These are phyloP conservation scores for Volucella inanis DNA, from an alignment of 2,888 invertebrate species.

Conservation along the genomic window DNA sequence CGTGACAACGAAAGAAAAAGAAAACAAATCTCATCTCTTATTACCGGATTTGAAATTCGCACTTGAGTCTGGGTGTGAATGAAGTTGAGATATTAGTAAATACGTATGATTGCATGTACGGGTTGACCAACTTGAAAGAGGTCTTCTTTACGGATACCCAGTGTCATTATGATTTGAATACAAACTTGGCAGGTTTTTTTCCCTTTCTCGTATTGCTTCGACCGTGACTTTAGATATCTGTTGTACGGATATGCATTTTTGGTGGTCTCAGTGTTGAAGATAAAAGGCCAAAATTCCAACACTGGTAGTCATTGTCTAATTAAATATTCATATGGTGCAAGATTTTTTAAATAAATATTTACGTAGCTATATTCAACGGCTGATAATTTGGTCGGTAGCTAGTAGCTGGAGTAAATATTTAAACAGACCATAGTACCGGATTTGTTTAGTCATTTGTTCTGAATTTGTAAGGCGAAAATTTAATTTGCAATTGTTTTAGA, in stretches of 20 bases:
- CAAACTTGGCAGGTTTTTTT: constrained; percentile 29
- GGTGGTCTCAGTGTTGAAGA: not conserved
- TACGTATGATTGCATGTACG: not conserved
- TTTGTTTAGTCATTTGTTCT: constrained; percentile 28
- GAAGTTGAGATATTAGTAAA: too few species aligned
- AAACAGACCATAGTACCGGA: constrained; percentile 4
- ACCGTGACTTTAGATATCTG: constrained; percentile 23
- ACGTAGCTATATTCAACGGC: not conserved
- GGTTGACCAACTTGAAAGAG: constrained; percentile 44
- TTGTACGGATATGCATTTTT: constrained; percentile 22
- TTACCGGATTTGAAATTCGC: constrained; percentile 64
- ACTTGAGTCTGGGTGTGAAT: constrained; percentile 11
- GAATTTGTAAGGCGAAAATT: constrained; percentile 13
- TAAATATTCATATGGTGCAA: constrained; percentile 14
- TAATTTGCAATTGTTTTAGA: constrained; percentile 10
- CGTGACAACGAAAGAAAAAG: constrained; percentile 8
- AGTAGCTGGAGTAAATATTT: constrained; percentile 24
- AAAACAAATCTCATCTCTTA: constrained; percentile 29
- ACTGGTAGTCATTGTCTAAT: constrained; percentile 13
- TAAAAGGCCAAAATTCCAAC: not conserved
- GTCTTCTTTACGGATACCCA: constrained; percentile 41
- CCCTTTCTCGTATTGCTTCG: constrained; percentile 14
- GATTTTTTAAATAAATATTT: constrained; percentile 16
- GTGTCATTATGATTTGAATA: constrained; percentile 39
- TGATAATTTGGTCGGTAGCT: constrained; percentile 1